Percentiles rank a stretch among this genome's conserved stretches.
Conservation (phyloP, 2,888 invertebrate species). For the Abrostola tripartita region DNA sequence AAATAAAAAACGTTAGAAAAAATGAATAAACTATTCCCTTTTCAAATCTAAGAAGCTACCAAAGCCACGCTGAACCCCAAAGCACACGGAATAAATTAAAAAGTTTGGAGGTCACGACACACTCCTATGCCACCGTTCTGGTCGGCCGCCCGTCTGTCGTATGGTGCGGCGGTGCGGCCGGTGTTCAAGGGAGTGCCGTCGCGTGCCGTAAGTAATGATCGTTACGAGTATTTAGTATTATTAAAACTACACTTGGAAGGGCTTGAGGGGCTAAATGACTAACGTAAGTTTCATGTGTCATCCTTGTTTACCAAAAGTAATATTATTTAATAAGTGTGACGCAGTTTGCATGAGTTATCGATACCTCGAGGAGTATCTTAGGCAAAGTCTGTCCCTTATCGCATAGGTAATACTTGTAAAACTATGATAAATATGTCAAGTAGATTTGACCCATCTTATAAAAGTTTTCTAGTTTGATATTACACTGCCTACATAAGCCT, state of each 20-base stretch:
- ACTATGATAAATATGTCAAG: too few species aligned
- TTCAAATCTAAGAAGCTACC: conserved; percentile 22
- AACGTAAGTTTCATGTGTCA: neutral
- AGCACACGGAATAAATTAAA: conserved; percentile 47
- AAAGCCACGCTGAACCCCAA: conserved; percentile 23
- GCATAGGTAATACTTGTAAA: too few species aligned
- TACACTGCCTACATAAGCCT: too few species aligned
- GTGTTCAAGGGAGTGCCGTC: conserved; percentile 23
- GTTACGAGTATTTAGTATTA: conserved; percentile 27
- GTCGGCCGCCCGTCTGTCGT: conserved; percentile 65
- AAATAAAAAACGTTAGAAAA: neutral
- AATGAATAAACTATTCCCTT: neutral
- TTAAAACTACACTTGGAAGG: conserved; percentile 32
- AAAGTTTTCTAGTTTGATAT: too few species aligned
- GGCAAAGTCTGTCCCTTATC: too few species aligned
- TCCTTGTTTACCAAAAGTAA: too few species aligned
- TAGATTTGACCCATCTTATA: too few species aligned
- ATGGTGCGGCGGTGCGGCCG: conserved; percentile 66
- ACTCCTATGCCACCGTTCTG: conserved; percentile 31
- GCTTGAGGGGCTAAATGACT: conserved; percentile 32
- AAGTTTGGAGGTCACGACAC: conserved; percentile 60
- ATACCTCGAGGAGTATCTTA: too few species aligned
- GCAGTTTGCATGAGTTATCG: too few species aligned
- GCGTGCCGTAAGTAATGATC: conserved; percentile 49
- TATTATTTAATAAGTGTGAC: too few species aligned